Evolutionary conservation across 2,888 invertebrate genomes (phyloP).

Genomic region (Cryptophagus acutangulus): DNA sequence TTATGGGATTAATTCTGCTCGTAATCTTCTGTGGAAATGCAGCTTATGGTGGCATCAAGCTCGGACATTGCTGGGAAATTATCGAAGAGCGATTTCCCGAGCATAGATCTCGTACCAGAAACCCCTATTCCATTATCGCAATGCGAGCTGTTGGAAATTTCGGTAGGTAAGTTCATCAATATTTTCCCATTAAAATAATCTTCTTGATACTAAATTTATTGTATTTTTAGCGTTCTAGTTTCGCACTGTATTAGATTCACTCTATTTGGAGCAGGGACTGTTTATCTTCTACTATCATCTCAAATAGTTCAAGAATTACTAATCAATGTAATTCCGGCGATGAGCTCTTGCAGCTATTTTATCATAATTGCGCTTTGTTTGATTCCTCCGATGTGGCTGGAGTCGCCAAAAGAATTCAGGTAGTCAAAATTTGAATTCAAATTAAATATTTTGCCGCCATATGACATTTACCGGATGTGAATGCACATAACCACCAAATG

Average conservation of each 20-base stretch:
- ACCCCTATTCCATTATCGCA: slow-evolving; percentile 67
- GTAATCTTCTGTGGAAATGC: slow-evolving; percentile 57
- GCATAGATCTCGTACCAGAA: slow-evolving; percentile 55
- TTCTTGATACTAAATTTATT: slow-evolving; percentile 6
- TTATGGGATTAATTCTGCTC: slow-evolving; percentile 60
- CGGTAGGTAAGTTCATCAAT: slow-evolving; percentile 52
- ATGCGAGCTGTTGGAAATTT: slow-evolving; percentile 56
- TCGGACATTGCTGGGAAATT: slow-evolving; percentile 67
- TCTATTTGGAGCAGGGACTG: slow-evolving; percentile 62
- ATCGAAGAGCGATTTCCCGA: slow-evolving; percentile 61
- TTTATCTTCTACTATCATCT: slow-evolving; percentile 61
- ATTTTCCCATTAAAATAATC: slow-evolving; percentile 4
- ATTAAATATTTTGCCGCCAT: too few species aligned
- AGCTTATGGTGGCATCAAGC: slow-evolving; percentile 61
- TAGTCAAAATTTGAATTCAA: slow-evolving; percentile 50
- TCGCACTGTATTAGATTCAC: slow-evolving; percentile 60
- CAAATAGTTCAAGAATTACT: slow-evolving; percentile 60
- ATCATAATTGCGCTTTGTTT: slow-evolving; percentile 56
- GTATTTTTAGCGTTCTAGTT: slow-evolving; percentile 49
- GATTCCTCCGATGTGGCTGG: slow-evolving; percentile 61
- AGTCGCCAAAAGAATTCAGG: slow-evolving; percentile 69
- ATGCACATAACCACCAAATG: too few species aligned
- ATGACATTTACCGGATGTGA: too few species aligned
- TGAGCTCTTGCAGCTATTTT: slow-evolving; percentile 61
- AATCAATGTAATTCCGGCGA: slow-evolving; percentile 47